These are phyloP conservation scores for Lordiphosa collinella DNA, from an alignment of 1,140 invertebrate species.

Conservation along the genomic window DNA sequence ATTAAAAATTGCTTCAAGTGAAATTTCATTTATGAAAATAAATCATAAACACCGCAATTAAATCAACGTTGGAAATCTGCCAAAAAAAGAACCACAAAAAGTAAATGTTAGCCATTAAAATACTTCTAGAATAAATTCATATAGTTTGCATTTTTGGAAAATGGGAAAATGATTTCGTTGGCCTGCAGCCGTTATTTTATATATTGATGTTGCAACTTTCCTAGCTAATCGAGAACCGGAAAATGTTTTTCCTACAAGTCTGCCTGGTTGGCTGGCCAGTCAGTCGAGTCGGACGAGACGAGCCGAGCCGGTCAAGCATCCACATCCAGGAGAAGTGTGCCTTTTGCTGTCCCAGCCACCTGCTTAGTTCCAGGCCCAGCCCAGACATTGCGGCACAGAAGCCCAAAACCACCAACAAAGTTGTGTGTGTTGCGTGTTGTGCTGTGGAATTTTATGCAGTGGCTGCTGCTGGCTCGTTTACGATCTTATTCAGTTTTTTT, in stretches of 20 bases:
- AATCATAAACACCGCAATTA: conserved; percentile 17
- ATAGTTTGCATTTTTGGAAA: too few relatives aligned
- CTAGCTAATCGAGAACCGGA: conserved; percentile 52
- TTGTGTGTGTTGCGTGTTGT: conserved; percentile 52
- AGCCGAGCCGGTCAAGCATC: conserved; percentile 57
- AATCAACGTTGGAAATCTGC: conserved; percentile 41
- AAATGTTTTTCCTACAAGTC: conserved; percentile 33
- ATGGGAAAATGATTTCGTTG: background rate
- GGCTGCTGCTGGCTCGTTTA: conserved; percentile 61
- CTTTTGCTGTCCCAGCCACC: conserved; percentile 28
- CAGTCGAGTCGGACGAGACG: conserved; percentile 46
- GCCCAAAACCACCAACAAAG: conserved; percentile 30
- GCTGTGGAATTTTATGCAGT: conserved; percentile 70
- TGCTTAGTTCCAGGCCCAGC: conserved; percentile 34
- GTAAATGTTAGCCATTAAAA: conserved; percentile 34
- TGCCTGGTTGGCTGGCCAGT: conserved; percentile 39
- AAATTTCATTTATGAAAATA: conserved; percentile 37
- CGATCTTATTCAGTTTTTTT: conserved; percentile 47
- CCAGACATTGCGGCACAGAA: conserved; percentile 69
- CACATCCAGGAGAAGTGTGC: conserved; percentile 38
- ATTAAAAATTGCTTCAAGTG: conserved; percentile 54
- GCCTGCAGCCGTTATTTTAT: background rate
- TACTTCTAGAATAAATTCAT: too few relatives aligned
- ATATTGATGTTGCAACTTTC: conserved; percentile 47
- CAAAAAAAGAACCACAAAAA: conserved; percentile 18